Evolutionary conservation across 2,888 invertebrate genomes (phyloP).

Genomic region (Eubasilissa splendida): DNA sequence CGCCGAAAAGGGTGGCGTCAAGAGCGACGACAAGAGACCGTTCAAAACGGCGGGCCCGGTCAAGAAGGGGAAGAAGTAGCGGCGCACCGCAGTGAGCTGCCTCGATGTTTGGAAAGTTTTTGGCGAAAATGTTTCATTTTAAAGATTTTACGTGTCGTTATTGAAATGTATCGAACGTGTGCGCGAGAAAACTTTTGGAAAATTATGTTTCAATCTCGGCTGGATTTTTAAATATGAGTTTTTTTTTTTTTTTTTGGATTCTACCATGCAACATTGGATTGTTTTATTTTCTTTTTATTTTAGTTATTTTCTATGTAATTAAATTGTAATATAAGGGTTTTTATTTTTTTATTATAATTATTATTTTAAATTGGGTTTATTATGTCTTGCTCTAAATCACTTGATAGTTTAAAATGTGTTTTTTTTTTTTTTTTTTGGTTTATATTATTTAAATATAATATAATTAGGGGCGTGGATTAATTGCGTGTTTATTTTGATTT

Average conservation of each 20-base stretch:
- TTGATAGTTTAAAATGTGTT: slow-evolving; percentile 2
- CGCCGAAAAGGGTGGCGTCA: slow-evolving; percentile 5
- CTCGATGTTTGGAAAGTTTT: neutral
- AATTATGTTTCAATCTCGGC: too few species aligned
- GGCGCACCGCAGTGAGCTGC: neutral
- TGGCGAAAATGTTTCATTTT: neutral
- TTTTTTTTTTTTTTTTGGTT: neutral
- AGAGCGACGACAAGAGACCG: slow-evolving; percentile 20
- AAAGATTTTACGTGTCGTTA: neutral
- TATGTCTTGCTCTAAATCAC: neutral
- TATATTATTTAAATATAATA: neutral
- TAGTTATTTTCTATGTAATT: too few species aligned
- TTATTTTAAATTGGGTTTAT: too few species aligned
- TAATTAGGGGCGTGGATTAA: neutral
- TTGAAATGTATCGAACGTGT: neutral
- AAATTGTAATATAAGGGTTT: too few species aligned
- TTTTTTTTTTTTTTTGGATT: too few species aligned
- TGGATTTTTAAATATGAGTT: too few species aligned
- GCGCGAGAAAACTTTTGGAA: neutral
- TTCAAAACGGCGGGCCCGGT: slow-evolving; percentile 4
- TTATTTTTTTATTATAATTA: too few species aligned
- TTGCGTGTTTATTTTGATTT: neutral
- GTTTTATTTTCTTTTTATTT: too few species aligned
- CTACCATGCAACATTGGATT: too few species aligned
- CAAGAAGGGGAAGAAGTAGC: slow-evolving; percentile 40